These are phyloP conservation scores for Trochalopteron elliotii DNA, from an alignment of 2,113 vertebrate species.

Conservation along the genomic window DNA sequence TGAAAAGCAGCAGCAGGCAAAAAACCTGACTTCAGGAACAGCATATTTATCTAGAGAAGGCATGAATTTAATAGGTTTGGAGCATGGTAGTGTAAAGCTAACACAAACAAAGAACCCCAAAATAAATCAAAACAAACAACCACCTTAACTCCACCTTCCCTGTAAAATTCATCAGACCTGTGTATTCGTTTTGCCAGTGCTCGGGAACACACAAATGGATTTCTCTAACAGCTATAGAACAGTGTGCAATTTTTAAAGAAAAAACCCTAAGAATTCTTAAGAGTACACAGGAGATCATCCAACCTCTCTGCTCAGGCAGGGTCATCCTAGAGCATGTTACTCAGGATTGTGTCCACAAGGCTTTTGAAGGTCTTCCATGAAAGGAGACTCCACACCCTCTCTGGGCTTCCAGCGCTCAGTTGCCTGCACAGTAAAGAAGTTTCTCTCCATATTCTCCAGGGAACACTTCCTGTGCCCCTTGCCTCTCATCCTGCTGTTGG, in stretches of 20 bases:
- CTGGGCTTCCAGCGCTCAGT: rapidly evolving
- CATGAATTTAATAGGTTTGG: background rate
- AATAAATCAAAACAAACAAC: background rate
- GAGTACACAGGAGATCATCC: background rate
- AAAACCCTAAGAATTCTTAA: background rate
- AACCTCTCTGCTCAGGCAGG: background rate
- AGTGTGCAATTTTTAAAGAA: background rate
- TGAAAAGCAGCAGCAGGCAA: background rate
- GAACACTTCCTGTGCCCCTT: background rate
- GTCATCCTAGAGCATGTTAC: background rate
- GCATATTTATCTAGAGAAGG: background rate
- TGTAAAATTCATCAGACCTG: background rate
- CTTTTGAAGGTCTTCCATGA: background rate
- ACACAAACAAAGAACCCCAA: background rate
- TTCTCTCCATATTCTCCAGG: background rate
- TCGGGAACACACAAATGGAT: background rate
- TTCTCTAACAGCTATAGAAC: background rate
- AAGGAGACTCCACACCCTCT: background rate
- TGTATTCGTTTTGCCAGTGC: background rate
- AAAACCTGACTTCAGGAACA: background rate
- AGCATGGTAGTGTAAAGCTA: background rate
- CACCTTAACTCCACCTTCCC: background rate
- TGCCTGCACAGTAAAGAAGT: background rate
- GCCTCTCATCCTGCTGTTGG: background rate
- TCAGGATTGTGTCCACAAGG: background rate